These are phyloP conservation scores for Nerophis lumbriciformis DNA, from an alignment of 2,113 vertebrate species.

Conservation along the genomic window DNA sequence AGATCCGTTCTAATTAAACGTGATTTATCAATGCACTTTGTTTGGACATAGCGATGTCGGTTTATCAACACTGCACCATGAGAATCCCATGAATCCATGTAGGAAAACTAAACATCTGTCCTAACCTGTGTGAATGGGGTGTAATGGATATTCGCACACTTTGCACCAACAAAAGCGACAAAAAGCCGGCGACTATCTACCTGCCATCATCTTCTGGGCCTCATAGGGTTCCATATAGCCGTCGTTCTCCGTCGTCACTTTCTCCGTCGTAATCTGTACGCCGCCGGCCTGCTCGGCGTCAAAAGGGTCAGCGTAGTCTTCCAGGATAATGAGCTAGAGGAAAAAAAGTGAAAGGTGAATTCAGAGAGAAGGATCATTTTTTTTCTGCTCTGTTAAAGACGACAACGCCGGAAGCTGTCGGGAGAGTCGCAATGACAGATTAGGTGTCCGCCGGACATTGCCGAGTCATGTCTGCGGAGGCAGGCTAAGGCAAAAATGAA, in stretches of 20 bases:
- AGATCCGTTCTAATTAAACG: no score
- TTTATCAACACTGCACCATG: no score
- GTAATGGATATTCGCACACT: not conserved
- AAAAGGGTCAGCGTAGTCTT: slow-evolving; percentile 96
- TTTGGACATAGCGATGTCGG: no score
- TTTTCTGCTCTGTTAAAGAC: slow-evolving; percentile 39
- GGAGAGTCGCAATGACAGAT: slow-evolving; percentile 19
- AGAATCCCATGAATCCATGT: no score
- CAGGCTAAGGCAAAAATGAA: slow-evolving; percentile 17
- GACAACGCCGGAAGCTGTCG: slow-evolving; percentile 2
- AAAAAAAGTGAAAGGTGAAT: slow-evolving; percentile 8
- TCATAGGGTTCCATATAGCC: slow-evolving; percentile 98
- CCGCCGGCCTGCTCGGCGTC: slow-evolving; percentile 82
- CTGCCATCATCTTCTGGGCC: slow-evolving; percentile 98
- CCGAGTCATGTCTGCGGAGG: slow-evolving; percentile 16
- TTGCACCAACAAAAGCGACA: not conserved
- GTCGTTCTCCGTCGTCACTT: slow-evolving; percentile 83
- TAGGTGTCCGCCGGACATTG: slow-evolving; percentile 12
- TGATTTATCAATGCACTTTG: no score
- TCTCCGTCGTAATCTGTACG: slow-evolving; percentile 72
- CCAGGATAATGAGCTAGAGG: slow-evolving; percentile 83
- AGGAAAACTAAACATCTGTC: not conserved
- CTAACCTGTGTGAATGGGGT: not conserved
- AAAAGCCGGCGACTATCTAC: slow-evolving; percentile 54
- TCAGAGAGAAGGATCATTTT: slow-evolving; percentile 11